Percentiles rank a stretch among this genome's conserved stretches.
These are phyloP conservation scores for Penaeus vannamei DNA, from an alignment of 1,140 invertebrate genomes.

Conservation along the genomic window DNA sequence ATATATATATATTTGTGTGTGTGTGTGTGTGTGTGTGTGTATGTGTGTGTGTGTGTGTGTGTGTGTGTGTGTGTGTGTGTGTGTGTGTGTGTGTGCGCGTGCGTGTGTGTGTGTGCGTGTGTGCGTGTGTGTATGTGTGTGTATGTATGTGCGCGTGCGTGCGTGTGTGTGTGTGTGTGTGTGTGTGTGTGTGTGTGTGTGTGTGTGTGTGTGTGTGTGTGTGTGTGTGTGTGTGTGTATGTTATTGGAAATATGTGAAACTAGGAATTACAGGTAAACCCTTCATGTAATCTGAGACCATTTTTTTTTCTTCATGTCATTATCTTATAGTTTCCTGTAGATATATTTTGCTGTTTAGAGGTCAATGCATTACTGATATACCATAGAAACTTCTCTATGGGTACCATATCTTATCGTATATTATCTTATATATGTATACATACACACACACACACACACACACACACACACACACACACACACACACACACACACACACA, in stretches of 20 bases:
- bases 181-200: background rate
- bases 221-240: constrained; percentile 4
- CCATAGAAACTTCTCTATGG: too few relatives aligned
- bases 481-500: too few relatives aligned
- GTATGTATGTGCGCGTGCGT: background rate
- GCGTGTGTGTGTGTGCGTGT: background rate
- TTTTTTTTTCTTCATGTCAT: too few relatives aligned
- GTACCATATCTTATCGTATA: too few relatives aligned
- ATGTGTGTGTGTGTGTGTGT: background rate
- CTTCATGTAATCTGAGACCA: too few relatives aligned
- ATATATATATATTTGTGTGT: background rate
- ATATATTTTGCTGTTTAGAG: too few relatives aligned
- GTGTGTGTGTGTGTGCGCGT: background rate
- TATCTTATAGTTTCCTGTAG: too few relatives aligned
- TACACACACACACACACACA: too few relatives aligned
- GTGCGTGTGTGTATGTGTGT: background rate
- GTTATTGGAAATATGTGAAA: background rate
- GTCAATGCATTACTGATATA: too few relatives aligned
- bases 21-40: background rate
- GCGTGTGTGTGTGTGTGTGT: background rate
- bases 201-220: background rate
- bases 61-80: background rate
- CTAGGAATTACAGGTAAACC: too few relatives aligned
- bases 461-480: too few relatives aligned
- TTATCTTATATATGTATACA: too few relatives aligned